phyloP scores from a whole-genome alignment of 1,140 invertebrate genomes.

The Lepidotrigona ventralis region DNA sequence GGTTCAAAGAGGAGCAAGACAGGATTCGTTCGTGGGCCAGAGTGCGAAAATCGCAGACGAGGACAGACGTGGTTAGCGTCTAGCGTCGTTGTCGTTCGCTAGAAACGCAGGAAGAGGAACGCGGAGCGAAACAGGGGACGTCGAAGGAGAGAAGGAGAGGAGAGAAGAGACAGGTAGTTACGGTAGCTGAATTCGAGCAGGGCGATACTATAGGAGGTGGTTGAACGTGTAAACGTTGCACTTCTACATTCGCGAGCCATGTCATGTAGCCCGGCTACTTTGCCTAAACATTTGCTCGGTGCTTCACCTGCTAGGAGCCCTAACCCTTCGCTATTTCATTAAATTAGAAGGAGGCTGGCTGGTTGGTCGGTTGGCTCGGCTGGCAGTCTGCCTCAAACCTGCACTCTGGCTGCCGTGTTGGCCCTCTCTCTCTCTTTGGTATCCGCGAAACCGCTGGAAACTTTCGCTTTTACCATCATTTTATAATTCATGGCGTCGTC shows the following conservation, averaged over 20 bases:
- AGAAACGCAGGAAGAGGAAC: neutral
- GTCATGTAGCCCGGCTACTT: constrained; percentile 63
- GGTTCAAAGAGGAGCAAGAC: neutral
- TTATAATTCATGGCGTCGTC: constrained; percentile 78
- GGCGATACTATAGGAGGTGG: neutral
- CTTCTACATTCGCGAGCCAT: constrained; percentile 47
- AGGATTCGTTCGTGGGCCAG: neutral
- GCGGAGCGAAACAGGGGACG: neutral
- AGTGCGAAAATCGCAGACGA: neutral
- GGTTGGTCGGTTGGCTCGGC: constrained; percentile 51
- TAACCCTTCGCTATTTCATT: constrained; percentile 77
- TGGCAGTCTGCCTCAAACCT: constrained; percentile 34
- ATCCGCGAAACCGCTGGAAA: constrained; percentile 70
- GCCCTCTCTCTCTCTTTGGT: constrained; percentile 24
- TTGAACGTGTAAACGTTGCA: constrained; percentile 48
- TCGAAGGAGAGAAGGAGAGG: neutral
- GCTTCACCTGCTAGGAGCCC: constrained; percentile 65
- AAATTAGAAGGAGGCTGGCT: constrained; percentile 71
- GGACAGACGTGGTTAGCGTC: neutral
- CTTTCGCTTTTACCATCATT: constrained; percentile 79
- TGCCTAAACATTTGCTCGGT: constrained; percentile 73
- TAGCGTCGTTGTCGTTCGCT: neutral
- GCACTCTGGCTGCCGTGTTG: neutral
- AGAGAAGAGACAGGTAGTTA: constrained; percentile 6
- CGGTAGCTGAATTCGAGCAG: constrained; percentile 15